Percentiles rank a stretch among this genome's conserved stretches.
phyloP scores from a whole-genome alignment of 2,888 invertebrate genomes.

The Polydrusus cervinus region DNA sequence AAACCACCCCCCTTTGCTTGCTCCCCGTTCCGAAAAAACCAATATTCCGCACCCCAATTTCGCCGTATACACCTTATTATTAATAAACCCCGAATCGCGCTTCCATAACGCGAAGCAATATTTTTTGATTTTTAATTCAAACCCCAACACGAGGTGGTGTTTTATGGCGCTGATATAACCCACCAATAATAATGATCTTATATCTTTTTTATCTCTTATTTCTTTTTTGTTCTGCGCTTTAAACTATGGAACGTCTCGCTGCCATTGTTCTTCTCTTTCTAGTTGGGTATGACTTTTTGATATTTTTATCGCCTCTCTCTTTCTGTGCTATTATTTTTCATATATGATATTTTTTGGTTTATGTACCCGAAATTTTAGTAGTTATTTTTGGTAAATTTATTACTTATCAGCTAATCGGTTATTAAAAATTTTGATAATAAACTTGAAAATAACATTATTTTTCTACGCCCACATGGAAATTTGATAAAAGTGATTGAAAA shows the following conservation, averaged over 20 bases:
- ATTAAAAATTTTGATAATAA: not conserved
- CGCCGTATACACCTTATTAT: constrained; percentile 53
- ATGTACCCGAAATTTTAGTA: not conserved
- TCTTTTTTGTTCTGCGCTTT: constrained; percentile 16
- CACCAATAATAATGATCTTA: constrained; percentile 56
- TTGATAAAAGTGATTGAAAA: no score
- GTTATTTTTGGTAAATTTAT: not conserved
- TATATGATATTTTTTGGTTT: not conserved
- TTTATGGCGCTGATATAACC: constrained; percentile 49
- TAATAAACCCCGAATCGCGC: constrained; percentile 52
- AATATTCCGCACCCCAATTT: constrained; percentile 51
- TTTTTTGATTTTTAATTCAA: constrained; percentile 72
- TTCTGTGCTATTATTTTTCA: not conserved
- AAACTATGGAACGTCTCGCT: not conserved
- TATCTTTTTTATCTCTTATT: constrained; percentile 39
- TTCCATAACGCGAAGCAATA: constrained; percentile 67
- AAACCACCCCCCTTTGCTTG: not conserved
- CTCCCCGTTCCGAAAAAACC: constrained; percentile 34
- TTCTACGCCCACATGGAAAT: no score
- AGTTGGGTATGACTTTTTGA: not conserved
- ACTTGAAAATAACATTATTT: no score
- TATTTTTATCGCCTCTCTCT: not conserved
- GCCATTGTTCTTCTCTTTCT: not conserved
- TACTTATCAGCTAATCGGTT: not conserved
- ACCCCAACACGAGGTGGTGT: constrained; percentile 56